phyloP scores from a whole-genome alignment of 2,113 vertebrate species.

The Gorsachius goisagi region DNA sequence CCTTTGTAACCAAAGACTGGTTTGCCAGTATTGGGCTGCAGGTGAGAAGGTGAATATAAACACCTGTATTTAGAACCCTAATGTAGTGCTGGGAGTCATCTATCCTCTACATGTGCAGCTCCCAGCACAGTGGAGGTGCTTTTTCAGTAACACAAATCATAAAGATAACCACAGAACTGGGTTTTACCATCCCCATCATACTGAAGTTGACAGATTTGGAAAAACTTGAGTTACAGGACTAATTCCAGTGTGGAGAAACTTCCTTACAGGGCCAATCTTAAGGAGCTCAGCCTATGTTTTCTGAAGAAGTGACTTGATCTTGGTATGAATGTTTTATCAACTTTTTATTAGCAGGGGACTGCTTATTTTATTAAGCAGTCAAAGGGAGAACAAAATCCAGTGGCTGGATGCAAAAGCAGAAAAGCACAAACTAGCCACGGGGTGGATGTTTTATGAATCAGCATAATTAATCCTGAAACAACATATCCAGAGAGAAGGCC shows the following conservation, averaged over 20 bases:
- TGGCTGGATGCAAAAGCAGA: not conserved
- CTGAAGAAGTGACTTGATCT: not conserved
- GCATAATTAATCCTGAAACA: not conserved
- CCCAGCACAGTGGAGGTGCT: not conserved
- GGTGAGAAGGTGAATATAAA: not conserved
- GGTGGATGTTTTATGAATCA: slow-evolving; percentile 27
- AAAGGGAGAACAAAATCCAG: not conserved
- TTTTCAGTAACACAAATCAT: not conserved
- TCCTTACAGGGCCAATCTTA: not conserved
- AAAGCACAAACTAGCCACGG: not conserved
- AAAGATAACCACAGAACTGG: not conserved
- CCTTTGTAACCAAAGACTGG: not conserved
- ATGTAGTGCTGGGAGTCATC: not conserved
- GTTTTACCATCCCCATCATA: not conserved
- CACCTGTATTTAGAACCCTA: not conserved
- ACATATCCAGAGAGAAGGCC: not conserved
- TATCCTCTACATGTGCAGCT: not conserved
- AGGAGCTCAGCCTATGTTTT: not conserved
- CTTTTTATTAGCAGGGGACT: not conserved
- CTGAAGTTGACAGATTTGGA: not conserved
- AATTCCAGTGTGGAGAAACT: not conserved
- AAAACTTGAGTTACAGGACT: not conserved
- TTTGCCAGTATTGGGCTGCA: not conserved
- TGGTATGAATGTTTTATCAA: not conserved
- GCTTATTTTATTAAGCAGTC: not conserved